Percentiles rank a stretch among this genome's conserved stretches.
phyloP scores from a whole-genome alignment of 2,113 vertebrate species.

The Eptesicus fuscus region DNA sequence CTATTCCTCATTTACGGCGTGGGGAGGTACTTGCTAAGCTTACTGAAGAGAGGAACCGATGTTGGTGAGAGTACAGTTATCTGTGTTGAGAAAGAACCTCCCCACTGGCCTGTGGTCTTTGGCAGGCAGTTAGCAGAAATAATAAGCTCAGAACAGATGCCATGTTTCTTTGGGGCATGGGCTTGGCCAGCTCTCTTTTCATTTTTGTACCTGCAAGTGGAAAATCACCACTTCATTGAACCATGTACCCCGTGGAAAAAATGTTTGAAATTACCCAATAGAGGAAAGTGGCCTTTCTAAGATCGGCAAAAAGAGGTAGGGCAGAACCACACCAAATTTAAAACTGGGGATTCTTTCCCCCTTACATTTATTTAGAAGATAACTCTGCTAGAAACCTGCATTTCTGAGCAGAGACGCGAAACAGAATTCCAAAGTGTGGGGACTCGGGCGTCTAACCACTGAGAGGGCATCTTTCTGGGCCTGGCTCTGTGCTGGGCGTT shows the following conservation, averaged over 20 bases:
- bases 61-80: background rate
- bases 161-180: background rate
- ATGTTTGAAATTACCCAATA: slow-evolving; percentile 1
- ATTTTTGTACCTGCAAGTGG: slow-evolving; percentile 61
- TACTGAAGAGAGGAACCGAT: background rate
- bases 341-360: slow-evolving; percentile 5
- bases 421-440: background rate
- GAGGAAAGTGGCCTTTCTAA: slow-evolving; percentile 17
- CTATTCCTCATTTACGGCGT: background rate
- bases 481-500: background rate
- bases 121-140: slow-evolving; percentile 56
- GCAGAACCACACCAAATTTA: slow-evolving; percentile 7
- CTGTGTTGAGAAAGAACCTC: background rate
- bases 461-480: background rate
- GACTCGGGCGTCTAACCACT: background rate
- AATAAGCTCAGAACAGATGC: slow-evolving; percentile 40
- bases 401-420: background rate
- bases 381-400: background rate
- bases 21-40: background rate
- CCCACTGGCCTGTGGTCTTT: slow-evolving; percentile 21
- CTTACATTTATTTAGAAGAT: slow-evolving; percentile 36
- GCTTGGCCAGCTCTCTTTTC: slow-evolving; percentile 28
- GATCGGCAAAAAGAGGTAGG: background rate
- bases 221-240: slow-evolving; percentile 64
- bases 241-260: background rate